Evolutionary conservation across 64 coral and sea anemone genomes (phyloP), one percentile per base, ranked within the genome.

Genomic region (Montipora efflorescens): DNA sequence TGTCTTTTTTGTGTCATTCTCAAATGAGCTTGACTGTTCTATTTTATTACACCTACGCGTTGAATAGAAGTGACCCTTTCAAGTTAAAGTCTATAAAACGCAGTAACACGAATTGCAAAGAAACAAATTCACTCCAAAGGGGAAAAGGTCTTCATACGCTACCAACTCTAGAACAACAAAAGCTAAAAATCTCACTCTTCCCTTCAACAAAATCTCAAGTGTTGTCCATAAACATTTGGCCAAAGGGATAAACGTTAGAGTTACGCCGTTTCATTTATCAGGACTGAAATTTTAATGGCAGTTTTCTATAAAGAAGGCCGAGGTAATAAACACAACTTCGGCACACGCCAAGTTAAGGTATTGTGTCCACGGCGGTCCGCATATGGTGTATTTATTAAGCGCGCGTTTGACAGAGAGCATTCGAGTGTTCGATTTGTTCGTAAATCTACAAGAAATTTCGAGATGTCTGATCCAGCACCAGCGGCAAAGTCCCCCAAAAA

Each of bases 351-450:
- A 16, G 74, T 15, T 46, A 5, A 28, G 22, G 23, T 10, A 25
- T 13, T 76, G 74, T 46, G 44, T 76, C 74, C 74, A 8, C 74
- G 74, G 74, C 74, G 36, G 74, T 76, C 74, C 74, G 74, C 74
- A 76, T 45, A 43, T 1, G 25, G 25, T 57, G 11, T 57, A 43
- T 76, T 45, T 45, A 10, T 0, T 1, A 11, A 43, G 74, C 74
- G 10, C 36, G 28, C 7, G 74, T 2, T 2, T 14, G 8, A 13
- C 1, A 9, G 4, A 0, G 8, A 76, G 25, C 23, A 44, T 76
- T 76, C 7, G 7, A 45, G 11, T 76, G 10, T 76, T 76, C 36
- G 23, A 12, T 46, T 46, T 46, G 10, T 45, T 46, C 7, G 12
- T 76, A 3, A 0, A 0, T 36, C 0, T 11, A 45, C 22, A 5